These are phyloP conservation scores for Zonitis immaculata DNA, from an alignment of 2,888 invertebrate genomes.

Conservation along the genomic window DNA sequence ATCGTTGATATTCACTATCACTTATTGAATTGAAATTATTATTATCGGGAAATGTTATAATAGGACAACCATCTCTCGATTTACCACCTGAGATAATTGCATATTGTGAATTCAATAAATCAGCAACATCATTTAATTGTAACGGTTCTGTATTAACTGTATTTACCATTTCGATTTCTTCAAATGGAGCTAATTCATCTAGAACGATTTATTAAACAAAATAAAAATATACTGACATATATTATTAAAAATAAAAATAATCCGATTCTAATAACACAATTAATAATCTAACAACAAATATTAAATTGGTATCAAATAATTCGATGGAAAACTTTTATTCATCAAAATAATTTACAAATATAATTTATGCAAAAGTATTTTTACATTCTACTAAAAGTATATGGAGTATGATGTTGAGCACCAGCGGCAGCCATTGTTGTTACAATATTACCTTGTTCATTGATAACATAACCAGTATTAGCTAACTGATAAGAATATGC, in stretches of 20 bases:
- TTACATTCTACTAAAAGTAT: conserved; percentile 48
- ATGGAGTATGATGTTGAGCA: conserved; percentile 45
- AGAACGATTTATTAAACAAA: conserved; percentile 20
- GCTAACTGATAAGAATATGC: conserved; percentile 48
- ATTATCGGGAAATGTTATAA: conserved; percentile 93
- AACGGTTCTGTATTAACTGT: conserved; percentile 49
- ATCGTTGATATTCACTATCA: conserved; percentile 84
- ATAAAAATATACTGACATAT: neutral
- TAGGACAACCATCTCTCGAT: conserved; percentile 87
- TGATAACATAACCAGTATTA: conserved; percentile 48
- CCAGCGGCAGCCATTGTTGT: conserved; percentile 47
- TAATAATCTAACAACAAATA: neutral
- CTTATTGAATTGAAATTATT: conserved; percentile 78
- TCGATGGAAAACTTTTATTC: neutral
- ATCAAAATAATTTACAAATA: conserved; percentile 4
- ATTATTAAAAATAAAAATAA: neutral
- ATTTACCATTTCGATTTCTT: conserved; percentile 43
- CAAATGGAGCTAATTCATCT: conserved; percentile 39
- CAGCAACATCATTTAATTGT: conserved; percentile 75
- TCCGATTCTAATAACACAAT: neutral
- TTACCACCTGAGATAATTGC: conserved; percentile 90
- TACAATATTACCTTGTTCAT: conserved; percentile 49
- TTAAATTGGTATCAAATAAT: neutral
- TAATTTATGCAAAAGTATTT: neutral
- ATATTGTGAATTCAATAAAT: conserved; percentile 81